A percentile compares a stretch with the other conserved stretches of the same genome.
Evolutionary conservation across 2,888 invertebrate genomes (phyloP).

Genomic region (Hedya salicella): DNA sequence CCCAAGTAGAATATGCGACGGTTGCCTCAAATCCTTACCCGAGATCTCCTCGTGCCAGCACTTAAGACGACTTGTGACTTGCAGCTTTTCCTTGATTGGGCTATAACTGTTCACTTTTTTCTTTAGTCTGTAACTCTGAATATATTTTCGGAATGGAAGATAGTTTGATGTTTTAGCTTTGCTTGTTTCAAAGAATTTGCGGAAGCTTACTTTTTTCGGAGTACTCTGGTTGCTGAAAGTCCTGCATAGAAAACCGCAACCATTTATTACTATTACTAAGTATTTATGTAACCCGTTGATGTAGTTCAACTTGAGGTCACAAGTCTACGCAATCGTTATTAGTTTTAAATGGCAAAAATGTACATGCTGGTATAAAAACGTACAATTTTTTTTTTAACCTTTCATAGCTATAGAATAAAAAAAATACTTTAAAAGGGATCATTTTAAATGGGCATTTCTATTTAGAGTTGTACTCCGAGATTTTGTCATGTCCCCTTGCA

Average conservation of each 20-base stretch:
- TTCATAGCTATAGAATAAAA: too few species aligned
- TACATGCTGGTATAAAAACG: too few species aligned
- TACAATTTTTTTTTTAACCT: too few species aligned
- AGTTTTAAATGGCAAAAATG: too few species aligned
- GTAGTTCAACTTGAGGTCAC: too few species aligned
- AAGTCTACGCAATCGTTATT: too few species aligned
- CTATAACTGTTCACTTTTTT: constrained; percentile 71
- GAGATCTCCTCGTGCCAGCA: constrained; percentile 68
- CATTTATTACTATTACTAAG: not conserved
- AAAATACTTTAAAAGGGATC: too few species aligned
- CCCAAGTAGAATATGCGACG: too few species aligned
- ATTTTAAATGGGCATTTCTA: too few species aligned
- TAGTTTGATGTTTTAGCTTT: constrained; percentile 83
- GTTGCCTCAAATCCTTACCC: too few species aligned
- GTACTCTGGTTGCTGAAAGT: constrained; percentile 77
- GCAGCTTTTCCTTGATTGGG: constrained; percentile 71
- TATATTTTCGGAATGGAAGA: constrained; percentile 86
- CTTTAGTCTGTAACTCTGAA: constrained; percentile 75
- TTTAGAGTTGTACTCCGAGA: too few species aligned
- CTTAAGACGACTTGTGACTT: constrained; percentile 68
- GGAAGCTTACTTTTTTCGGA: constrained; percentile 78
- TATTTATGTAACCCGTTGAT: not conserved
- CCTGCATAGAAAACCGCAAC: constrained; percentile 51
- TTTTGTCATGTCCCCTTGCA: too few species aligned
- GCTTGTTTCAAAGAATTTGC: constrained; percentile 77